phyloP scores from a whole-genome alignment of 2,797 vertebrate species.

The Ctenochaetus hawaiiensis region DNA sequence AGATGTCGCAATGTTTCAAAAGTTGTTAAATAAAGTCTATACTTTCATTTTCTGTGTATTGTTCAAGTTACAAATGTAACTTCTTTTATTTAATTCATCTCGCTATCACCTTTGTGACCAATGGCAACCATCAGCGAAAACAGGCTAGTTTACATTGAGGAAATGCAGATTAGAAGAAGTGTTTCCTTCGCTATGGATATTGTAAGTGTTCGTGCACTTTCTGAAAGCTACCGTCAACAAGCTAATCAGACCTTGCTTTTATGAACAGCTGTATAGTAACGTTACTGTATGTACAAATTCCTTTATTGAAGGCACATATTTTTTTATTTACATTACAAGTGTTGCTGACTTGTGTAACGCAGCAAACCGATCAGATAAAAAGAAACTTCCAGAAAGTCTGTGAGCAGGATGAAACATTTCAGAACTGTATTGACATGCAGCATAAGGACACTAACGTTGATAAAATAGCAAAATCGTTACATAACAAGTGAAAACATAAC shows the following conservation, averaged over 20 bases:
- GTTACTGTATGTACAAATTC: too few species aligned
- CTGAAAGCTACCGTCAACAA: slow-evolving; percentile 8
- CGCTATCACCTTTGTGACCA: neutral
- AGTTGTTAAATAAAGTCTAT: too few species aligned
- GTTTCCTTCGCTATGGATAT: neutral
- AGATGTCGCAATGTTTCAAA: neutral
- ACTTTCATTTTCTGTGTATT: too few species aligned
- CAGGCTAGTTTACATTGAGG: neutral
- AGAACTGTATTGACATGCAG: neutral
- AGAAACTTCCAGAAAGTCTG: slow-evolving; percentile 61
- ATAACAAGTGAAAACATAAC: slow-evolving; percentile 27
- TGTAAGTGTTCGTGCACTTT: neutral
- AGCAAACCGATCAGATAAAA: neutral
- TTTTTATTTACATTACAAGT: too few species aligned
- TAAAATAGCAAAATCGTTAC: slow-evolving; percentile 22
- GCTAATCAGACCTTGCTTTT: neutral
- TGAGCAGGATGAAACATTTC: neutral
- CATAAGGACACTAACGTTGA: neutral
- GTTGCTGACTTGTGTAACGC: slow-evolving; percentile 6
- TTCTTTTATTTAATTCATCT: neutral
- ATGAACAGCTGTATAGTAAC: too few species aligned
- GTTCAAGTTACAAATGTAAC: too few species aligned
- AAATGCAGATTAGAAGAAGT: too few species aligned
- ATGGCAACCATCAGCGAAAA: neutral
- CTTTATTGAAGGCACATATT: too few species aligned